Evolutionary conservation across 2,113 vertebrate genomes (phyloP), one percentile per base, ranked within the genome.

Genomic region (Albula glossodonta): DNA sequence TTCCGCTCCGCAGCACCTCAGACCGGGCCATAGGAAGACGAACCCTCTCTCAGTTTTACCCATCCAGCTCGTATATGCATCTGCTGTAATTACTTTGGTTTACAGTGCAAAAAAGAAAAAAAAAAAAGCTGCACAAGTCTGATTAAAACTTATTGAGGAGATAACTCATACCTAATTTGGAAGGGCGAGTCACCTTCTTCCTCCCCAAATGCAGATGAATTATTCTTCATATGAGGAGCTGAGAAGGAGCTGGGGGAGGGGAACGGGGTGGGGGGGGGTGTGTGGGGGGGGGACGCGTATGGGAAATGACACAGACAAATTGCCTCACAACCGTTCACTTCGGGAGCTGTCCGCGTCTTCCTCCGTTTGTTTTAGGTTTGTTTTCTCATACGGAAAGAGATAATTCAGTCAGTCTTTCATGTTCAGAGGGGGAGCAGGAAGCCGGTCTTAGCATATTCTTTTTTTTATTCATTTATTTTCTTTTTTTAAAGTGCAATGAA

Each of bases 1-100:
- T 95, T 95, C 92, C 89, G 92, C 94, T 94, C 91, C 88, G 87
- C 82, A 83, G 93, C 90, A 88, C 91, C 88, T 81, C 90, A 90
- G 81, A 88, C 90, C 87, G 90, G 90, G 92, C 92, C 91, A 92
- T 89, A 92, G 90, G 90, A 91, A 88, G 91, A 92, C 91, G 84
- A 93, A 92, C 90, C 92, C 7, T 88, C 84, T 91, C 92, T 93
- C 90, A 87, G 93, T 92, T 70, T 90, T 87, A 87, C 93, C 92
- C 89, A 93, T 94, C 13, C 5, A n/a, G n/a, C 19, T 6, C 19
- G n/a, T 7, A 70, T 19, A 70, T 8, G 92, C 90, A 91, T 92
- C 90, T 93, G 91, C 94, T 92, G 93, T 93, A 94, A 95, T 95
- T 93, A 95, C 93, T 91, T 94, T 93, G 94, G 94, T 95, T 95